Evolutionary conservation across 2,888 invertebrate species (phyloP).

Genomic region (Agrotis segetum): DNA sequence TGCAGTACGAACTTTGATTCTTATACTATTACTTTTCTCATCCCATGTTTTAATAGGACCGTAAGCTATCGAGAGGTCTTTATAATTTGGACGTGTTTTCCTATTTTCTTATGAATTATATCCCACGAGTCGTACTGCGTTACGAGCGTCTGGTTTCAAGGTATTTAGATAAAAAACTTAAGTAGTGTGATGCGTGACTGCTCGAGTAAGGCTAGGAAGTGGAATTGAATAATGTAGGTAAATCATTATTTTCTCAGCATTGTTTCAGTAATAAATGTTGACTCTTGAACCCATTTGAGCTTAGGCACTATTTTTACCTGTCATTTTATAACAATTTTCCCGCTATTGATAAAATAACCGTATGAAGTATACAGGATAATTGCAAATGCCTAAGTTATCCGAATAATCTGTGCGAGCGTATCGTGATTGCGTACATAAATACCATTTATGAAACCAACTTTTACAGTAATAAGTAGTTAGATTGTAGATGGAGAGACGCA

Average conservation of each 20-base stretch:
- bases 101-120: slow-evolving; percentile 55
- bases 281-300: slow-evolving; percentile 52
- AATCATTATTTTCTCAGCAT: slow-evolving; percentile 58
- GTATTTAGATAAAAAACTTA: slow-evolving; percentile 69
- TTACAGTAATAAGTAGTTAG: slow-evolving; percentile 53
- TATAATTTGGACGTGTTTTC: slow-evolving; percentile 44
- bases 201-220: slow-evolving; percentile 63
- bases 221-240: slow-evolving; percentile 55
- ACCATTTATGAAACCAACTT: slow-evolving; percentile 48
- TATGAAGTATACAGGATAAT: slow-evolving; percentile 25
- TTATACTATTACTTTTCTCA: slow-evolving; percentile 45
- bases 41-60: slow-evolving; percentile 28
- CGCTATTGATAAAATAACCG: slow-evolving; percentile 12
- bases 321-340: slow-evolving; percentile 30
- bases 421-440: slow-evolving; percentile 44
- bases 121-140: slow-evolving; percentile 63
- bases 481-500: slow-evolving; percentile 27
- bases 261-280: slow-evolving; percentile 49
- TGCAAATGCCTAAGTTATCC: slow-evolving; percentile 49
- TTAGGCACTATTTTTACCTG: slow-evolving; percentile 24
- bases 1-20: slow-evolving; percentile 53
- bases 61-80: slow-evolving; percentile 44
- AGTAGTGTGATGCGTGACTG: slow-evolving; percentile 69
- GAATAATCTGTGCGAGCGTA: slow-evolving; percentile 41
- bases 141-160: slow-evolving; percentile 67